These are phyloP conservation scores for Aphelenchoides avenae DNA, from an alignment of 1,140 invertebrate species.

Conservation along the genomic window DNA sequence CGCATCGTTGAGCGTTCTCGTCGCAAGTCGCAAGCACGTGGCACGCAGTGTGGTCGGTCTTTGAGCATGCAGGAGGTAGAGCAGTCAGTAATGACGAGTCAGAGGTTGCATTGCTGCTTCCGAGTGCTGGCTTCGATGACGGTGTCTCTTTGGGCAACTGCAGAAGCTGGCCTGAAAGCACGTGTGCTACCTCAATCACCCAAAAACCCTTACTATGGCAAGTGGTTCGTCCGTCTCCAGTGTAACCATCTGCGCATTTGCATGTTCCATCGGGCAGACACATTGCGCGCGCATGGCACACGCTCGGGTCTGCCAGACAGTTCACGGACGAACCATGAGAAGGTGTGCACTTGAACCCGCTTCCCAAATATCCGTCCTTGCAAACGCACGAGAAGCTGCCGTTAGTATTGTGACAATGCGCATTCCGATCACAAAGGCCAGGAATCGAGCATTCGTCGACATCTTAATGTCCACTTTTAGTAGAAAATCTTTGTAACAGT, in stretches of 20 bases:
- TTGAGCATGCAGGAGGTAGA: conserved; percentile 8
- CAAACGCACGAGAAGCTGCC: conserved; percentile 91
- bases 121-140: neutral
- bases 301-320: conserved; percentile 24
- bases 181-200: neutral
- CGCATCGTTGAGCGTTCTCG: conserved; percentile 26
- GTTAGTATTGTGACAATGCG: conserved; percentile 89
- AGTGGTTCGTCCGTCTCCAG: conserved; percentile 34
- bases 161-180: neutral
- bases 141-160: neutral
- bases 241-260: conserved; percentile 30
- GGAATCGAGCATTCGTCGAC: conserved; percentile 90
- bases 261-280: conserved; percentile 37
- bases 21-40: conserved; percentile 46
- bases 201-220: neutral
- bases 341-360: conserved; percentile 65
- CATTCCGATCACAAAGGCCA: conserved; percentile 89
- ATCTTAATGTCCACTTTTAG: conserved; percentile 66
- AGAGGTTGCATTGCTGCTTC: conserved; percentile 2
- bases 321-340: conserved; percentile 17
- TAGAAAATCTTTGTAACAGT: neutral
- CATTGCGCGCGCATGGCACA: conserved; percentile 40
- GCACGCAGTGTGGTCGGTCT: conserved; percentile 25
- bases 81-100: conserved; percentile 3
- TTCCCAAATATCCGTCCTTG: conserved; percentile 84